Conservation (phyloP, 2,113 vertebrate genomes). For the Scomber japonicus region DNA sequence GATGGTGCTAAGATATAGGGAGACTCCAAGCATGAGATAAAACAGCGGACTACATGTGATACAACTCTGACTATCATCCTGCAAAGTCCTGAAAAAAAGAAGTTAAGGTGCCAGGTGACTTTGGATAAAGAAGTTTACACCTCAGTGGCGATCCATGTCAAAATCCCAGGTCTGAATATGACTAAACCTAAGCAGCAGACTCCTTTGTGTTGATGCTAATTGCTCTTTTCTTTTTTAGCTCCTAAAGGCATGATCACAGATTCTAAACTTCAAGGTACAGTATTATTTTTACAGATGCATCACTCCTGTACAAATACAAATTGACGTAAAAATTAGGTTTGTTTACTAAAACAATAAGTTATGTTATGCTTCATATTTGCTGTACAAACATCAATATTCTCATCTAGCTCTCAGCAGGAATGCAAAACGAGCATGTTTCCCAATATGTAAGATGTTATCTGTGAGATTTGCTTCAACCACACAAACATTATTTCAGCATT, state of each 20-base stretch:
- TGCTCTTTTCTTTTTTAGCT: not conserved
- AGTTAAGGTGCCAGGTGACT: constrained; percentile 39
- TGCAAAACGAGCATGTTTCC: too few relatives aligned
- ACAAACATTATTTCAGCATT: not conserved
- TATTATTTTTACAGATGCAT: not conserved
- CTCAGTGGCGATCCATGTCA: constrained; percentile 22
- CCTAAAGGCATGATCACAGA: not conserved
- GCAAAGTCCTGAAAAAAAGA: constrained; percentile 10
- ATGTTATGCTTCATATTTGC: too few relatives aligned
- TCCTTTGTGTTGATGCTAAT: not conserved
- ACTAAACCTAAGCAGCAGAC: not conserved
- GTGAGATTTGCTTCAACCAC: not conserved
- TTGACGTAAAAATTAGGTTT: too few relatives aligned
- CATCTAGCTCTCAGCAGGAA: not conserved
- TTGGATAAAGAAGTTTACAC: not conserved
- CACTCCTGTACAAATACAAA: too few relatives aligned
- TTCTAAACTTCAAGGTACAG: constrained; percentile 46
- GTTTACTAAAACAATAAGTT: too few relatives aligned
- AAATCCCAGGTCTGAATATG: constrained; percentile 42
- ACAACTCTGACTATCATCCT: constrained; percentile 43
- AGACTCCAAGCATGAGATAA: constrained; percentile 28
- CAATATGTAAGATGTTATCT: not conserved
- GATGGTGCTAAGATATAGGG: not conserved
- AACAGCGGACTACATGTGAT: not conserved
- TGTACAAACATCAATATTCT: not conserved